Percentiles rank a stretch among this genome's conserved stretches.
Evolutionary conservation across 2,113 vertebrate species (phyloP).

Genomic region (Euleptes europaea): DNA sequence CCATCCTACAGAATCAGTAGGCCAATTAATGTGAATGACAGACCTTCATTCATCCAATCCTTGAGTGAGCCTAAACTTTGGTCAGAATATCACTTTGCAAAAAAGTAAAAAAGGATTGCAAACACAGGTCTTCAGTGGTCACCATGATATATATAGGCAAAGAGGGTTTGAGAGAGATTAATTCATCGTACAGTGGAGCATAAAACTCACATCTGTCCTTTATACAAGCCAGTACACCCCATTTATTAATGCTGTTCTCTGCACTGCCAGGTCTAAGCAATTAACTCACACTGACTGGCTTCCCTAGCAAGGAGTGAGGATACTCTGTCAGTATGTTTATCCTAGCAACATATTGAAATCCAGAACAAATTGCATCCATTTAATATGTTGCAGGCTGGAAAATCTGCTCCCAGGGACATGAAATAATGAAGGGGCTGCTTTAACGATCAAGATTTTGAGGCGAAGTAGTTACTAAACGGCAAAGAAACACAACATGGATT

Average conservation of each 20-base stretch:
- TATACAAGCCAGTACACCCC: slow-evolving; percentile 77
- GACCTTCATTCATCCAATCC: neutral
- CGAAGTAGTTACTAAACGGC: slow-evolving; percentile 40
- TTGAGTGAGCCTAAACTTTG: neutral
- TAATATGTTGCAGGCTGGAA: slow-evolving; percentile 31
- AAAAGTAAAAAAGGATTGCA: slow-evolving; percentile 24
- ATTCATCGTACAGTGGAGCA: slow-evolving; percentile 75
- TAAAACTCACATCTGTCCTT: slow-evolving; percentile 83
- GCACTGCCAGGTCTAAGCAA: slow-evolving; percentile 69
- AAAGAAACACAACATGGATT: slow-evolving; percentile 28
- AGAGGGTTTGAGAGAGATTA: slow-evolving; percentile 65
- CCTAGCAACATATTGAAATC: slow-evolving; percentile 55
- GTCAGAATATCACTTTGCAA: slow-evolving; percentile 21
- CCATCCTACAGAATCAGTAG: neutral
- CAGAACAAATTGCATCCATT: slow-evolving; percentile 49
- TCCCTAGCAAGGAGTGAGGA: slow-evolving; percentile 52
- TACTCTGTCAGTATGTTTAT: slow-evolving; percentile 62
- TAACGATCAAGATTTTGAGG: slow-evolving; percentile 41
- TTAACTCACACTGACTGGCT: slow-evolving; percentile 73
- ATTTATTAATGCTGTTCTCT: slow-evolving; percentile 79
- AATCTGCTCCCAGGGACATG: slow-evolving; percentile 30
- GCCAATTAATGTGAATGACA: neutral
- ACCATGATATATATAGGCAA: slow-evolving; percentile 54
- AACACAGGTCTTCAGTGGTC: slow-evolving; percentile 58
- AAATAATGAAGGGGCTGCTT: slow-evolving; percentile 52